Evolutionary conservation across 2,888 invertebrate genomes (phyloP), one percentile per base, ranked within the genome.

Genomic region (Tuta absoluta): DNA sequence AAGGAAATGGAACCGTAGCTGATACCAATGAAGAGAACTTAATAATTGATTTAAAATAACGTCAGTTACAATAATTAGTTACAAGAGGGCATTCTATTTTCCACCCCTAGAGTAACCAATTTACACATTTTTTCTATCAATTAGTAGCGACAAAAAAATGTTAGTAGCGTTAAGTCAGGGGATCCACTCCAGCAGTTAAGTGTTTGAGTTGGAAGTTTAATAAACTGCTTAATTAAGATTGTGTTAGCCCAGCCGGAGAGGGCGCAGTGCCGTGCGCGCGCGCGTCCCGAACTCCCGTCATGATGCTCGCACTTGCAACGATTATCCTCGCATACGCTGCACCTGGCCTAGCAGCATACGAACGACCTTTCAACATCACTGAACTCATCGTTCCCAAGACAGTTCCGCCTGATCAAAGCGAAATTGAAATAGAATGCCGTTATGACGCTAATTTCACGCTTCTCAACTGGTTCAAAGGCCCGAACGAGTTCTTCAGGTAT

Each of bases 141-240:
- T 86, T 85, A 81, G 79, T 76, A 76, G 72, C 70, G 64, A 71
- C 69, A 72, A 73, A 80, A 82, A 80, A 81, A 24, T 79, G 73
- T 56, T 10, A 19, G 7, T 77, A 71, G 71, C 78, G 74, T 83
- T 75, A 69, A 69, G 66, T 76, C 72, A 73, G 76, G 83, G 84
- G 84, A 82, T 77, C 78, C 75, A 69, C 19, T 78, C 77, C 73
- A 76, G 82, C 86, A 81, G 84, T 87, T 86, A 85, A 91, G 89
- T 90, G 89, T 88, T 79, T 21, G 79, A 56, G 56, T 56, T 56
- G 84, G 51, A 84, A 66, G 90, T 83, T 90, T 90, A 91, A 86
- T 89, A 87, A 90, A 89, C 89, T 84, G 87, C 81, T 86, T 90
- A 91, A 91, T 91, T 91, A 89, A 89, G 87, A 81, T 74, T 76